Percentiles rank a stretch among this genome's conserved stretches.
These are phyloP conservation scores for Parasteatoda lunata DNA, from an alignment of 2,888 invertebrate genomes.

Conservation along the genomic window DNA sequence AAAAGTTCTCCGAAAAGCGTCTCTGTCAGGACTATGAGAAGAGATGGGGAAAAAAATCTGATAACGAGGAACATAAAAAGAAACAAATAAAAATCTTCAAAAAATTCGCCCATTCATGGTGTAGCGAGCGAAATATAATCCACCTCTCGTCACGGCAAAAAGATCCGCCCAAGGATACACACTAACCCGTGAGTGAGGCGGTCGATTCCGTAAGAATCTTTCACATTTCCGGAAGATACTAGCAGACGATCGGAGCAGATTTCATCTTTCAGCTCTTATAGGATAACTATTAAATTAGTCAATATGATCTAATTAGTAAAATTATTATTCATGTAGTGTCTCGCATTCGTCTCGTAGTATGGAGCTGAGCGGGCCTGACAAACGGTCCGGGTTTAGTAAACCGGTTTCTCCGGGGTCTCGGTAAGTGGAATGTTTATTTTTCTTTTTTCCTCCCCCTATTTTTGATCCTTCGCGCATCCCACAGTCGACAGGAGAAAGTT, in stretches of 20 bases:
- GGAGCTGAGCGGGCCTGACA: constrained; percentile 10
- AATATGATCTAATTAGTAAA: background rate
- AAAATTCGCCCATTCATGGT: constrained; percentile 48
- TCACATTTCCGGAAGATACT: constrained; percentile 47
- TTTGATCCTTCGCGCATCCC: background rate
- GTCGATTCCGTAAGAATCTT: constrained; percentile 20
- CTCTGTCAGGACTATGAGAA: background rate
- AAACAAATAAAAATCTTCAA: constrained; percentile 34
- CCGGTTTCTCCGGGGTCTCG: constrained; percentile 30
- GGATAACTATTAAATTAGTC: background rate
- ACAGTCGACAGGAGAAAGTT: too few relatives aligned
- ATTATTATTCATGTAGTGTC: background rate
- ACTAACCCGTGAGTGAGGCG: constrained; percentile 40
- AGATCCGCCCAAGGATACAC: constrained; percentile 57
- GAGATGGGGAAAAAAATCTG: constrained; percentile 6
- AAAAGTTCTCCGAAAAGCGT: constrained; percentile 13
- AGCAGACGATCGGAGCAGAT: background rate
- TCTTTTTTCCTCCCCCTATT: background rate
- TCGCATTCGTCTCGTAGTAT: background rate
- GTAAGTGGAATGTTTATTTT: constrained; percentile 43
- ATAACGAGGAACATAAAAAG: constrained; percentile 29
- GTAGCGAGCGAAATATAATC: constrained; percentile 46
- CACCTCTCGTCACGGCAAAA: background rate
- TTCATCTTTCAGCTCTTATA: background rate
- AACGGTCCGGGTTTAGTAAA: constrained; percentile 13